phyloP scores from a whole-genome alignment of 23 tunicate species.

The Aplidium turbinatum region DNA sequence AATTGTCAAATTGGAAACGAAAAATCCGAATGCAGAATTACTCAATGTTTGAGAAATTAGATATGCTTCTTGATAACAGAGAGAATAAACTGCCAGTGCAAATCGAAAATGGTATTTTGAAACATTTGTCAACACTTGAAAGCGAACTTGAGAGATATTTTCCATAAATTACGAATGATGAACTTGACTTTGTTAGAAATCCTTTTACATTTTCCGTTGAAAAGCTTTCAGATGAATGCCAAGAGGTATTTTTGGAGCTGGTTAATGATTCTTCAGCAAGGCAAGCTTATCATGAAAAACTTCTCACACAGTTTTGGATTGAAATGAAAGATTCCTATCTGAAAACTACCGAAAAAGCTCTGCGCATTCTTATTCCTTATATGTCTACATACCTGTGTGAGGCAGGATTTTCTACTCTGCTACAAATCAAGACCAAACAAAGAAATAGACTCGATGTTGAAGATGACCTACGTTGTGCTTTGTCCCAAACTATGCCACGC shows the following conservation, averaged over 20 bases:
- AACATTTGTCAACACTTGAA: constrained; percentile 36
- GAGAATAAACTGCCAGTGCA: constrained; percentile 32
- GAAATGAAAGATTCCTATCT: constrained; percentile 48
- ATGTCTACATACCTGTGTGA: constrained; percentile 61
- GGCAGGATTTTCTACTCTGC: constrained; percentile 59
- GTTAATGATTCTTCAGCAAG: constrained; percentile 54
- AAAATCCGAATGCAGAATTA: constrained; percentile 34
- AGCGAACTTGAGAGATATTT: constrained; percentile 56
- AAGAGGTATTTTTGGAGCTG: constrained; percentile 66
- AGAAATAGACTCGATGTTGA: constrained; percentile 59
- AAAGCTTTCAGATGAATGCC: constrained; percentile 58
- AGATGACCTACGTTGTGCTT: constrained; percentile 52
- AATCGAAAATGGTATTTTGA: constrained; percentile 21
- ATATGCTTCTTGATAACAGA: constrained; percentile 47
- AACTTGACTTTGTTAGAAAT: constrained; percentile 44
- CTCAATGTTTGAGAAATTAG: constrained; percentile 56
- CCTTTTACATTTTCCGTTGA: constrained; percentile 53
- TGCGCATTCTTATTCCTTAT: constrained; percentile 44
- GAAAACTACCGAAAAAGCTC: constrained; percentile 41
- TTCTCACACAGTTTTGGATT: constrained; percentile 53
- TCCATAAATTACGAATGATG: constrained; percentile 47
- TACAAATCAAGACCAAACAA: constrained; percentile 55
- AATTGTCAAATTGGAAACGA: constrained; percentile 54
- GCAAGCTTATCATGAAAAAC: constrained; percentile 40
- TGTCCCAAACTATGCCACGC: constrained; percentile 52